Evolutionary conservation across 2,797 vertebrate genomes (phyloP).

Genomic region (Muscicapa comitata): DNA sequence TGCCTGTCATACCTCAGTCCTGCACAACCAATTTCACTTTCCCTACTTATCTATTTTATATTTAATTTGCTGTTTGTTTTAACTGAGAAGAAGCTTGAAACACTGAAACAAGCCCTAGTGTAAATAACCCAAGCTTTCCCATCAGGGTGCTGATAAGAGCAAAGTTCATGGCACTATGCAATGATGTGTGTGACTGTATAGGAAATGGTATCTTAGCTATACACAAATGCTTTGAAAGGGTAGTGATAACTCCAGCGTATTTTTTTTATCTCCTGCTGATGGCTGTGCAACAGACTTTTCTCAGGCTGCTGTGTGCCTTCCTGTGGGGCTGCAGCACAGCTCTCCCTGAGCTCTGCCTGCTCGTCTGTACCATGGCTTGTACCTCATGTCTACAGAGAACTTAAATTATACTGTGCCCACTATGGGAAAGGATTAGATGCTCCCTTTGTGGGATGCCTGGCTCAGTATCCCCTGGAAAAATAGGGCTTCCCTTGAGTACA

Average conservation of each 20-base stretch:
- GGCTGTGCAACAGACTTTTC: background rate
- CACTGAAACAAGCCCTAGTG: background rate
- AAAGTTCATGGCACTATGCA: slow-evolving; percentile 8
- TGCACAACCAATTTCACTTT: background rate
- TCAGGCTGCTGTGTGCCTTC: background rate
- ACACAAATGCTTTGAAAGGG: slow-evolving; percentile 1
- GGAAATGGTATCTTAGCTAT: slow-evolving; percentile 26
- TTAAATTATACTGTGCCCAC: background rate
- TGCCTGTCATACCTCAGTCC: background rate
- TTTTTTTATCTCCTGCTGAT: background rate
- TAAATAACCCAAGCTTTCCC: slow-evolving; percentile 17
- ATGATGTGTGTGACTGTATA: slow-evolving; percentile 11
- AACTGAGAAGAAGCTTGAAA: slow-evolving; percentile 15
- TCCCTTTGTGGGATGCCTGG: background rate
- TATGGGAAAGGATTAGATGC: background rate
- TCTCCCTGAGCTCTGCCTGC: background rate
- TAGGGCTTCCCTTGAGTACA: background rate
- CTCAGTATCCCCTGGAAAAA: background rate
- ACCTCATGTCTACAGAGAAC: background rate
- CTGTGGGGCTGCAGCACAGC: background rate
- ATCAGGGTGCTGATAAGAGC: slow-evolving; percentile 21
- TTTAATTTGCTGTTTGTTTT: slow-evolving; percentile 50
- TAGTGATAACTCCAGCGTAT: background rate
- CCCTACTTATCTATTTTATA: slow-evolving; percentile 19
- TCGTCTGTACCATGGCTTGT: rapidly evolving